Evolutionary conservation across 2,113 vertebrate species (phyloP), one percentile per base, ranked within the genome.

Genomic region (Monopterus albus): DNA sequence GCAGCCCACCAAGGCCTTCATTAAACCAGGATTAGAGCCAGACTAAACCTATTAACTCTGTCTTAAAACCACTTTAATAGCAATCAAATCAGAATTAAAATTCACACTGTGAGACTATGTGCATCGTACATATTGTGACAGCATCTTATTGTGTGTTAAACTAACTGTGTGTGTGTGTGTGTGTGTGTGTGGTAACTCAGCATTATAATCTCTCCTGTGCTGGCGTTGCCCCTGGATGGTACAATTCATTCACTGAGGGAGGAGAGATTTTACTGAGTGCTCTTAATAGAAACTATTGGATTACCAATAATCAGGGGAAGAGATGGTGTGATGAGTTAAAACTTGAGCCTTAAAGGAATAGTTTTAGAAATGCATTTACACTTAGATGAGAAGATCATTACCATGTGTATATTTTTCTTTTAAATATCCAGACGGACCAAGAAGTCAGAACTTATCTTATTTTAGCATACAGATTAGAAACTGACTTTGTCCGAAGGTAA

Each of bases 21-120:
- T 96, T 97, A 97, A 96, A 94, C 94, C 89, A 82, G 95, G 95
- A 96, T 98, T 97, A 97, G 93, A 92, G 86, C 53, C 73, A 8
- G 52, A 33, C 84, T 88, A 87, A 88, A 88, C 61, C 83, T 79
- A 90, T 89, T 90, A 90, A 87, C 84, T 88, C 81, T 51, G 82
- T 67, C 76, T 89, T 89, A 75, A 85, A 90, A 84, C 79, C 73
- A 84, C 81, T 84, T 87, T 86, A 83, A 89, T 88, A 82, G 75
- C 75, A 88, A 91, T 91, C 81, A 90, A 90, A 88, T 91, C 79
- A 87, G 79, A 91, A 86, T 89, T 95, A 93, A 93, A 94, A 90
- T 93, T 90, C 53, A 82, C 78, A 71, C 59, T 61, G 66, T 60
- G 59, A 77, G 50, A 71, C 65, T 39, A 55, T 59, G 63, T 57